phyloP scores from a whole-genome alignment of 2,888 invertebrate genomes.

The Dicroscelio sp. region DNA sequence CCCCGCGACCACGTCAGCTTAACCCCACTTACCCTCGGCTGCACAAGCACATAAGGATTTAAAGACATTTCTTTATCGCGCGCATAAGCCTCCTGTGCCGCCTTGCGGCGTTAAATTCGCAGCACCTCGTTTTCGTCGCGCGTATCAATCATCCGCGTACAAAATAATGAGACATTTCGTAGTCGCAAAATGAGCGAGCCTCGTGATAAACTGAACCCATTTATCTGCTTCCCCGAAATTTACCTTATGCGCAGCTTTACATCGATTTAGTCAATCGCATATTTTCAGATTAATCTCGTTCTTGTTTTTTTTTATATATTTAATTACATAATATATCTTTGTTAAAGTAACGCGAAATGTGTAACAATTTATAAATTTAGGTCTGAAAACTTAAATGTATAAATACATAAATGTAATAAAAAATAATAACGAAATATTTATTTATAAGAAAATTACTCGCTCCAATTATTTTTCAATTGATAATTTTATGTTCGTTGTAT shows the following conservation, averaged over 20 bases:
- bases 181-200: slow-evolving; percentile 60
- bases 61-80: slow-evolving; percentile 86
- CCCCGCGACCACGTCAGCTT: slow-evolving; percentile 90
- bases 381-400: too few species aligned
- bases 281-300: slow-evolving; percentile 18
- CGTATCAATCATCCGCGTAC: slow-evolving; percentile 63
- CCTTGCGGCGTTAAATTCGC: slow-evolving; percentile 61
- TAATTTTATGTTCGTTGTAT: too few species aligned
- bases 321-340: too few species aligned
- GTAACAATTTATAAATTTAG: too few species aligned
- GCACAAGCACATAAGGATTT: slow-evolving; percentile 88
- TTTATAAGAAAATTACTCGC: too few species aligned
- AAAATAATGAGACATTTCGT: slow-evolving; percentile 62
- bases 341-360: too few species aligned
- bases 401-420: slow-evolving; percentile 85
- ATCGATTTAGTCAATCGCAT: slow-evolving; percentile 38
- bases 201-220: slow-evolving; percentile 63
- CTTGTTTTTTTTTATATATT: background rate
- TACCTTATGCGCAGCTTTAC: slow-evolving; percentile 13
- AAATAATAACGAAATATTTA: too few species aligned
- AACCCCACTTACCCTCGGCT: slow-evolving; percentile 89
- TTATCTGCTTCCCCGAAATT: slow-evolving; percentile 53
- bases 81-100: slow-evolving; percentile 67
- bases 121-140: slow-evolving; percentile 49
- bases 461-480: too few species aligned